Percentiles rank a stretch among this genome's conserved stretches.
phyloP scores from a whole-genome alignment of 2,888 invertebrate species.

The Mystacides longicornis region DNA sequence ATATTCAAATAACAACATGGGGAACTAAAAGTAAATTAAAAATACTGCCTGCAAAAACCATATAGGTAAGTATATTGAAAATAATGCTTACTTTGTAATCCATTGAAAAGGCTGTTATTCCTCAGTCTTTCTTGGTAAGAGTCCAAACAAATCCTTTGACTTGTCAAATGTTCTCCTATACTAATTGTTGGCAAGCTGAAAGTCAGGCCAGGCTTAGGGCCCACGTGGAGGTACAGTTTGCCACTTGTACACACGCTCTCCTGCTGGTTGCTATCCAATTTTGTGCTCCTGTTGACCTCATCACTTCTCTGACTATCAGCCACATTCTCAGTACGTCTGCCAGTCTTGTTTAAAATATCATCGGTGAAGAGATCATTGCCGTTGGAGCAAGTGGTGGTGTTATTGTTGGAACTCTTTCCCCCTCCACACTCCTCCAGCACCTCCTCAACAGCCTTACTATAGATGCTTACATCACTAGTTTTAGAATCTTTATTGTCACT shows the following conservation, averaged over 20 bases:
- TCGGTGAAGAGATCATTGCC: neutral
- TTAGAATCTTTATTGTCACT: neutral
- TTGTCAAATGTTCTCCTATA: conserved; percentile 69
- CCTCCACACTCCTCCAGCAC: neutral
- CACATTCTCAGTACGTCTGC: neutral
- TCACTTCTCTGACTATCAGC: neutral
- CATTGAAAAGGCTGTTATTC: conserved; percentile 40
- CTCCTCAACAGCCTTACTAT: neutral
- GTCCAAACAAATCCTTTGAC: conserved; percentile 68
- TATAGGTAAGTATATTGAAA: no score
- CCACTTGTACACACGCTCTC: neutral
- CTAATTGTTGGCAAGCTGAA: conserved; percentile 67
- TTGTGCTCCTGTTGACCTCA: neutral
- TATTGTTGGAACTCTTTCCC: neutral
- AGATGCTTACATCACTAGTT: neutral
- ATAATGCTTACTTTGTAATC: conserved; percentile 15
- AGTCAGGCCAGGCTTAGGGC: conserved; percentile 45
- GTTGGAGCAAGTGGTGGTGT: neutral
- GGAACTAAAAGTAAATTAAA: no score
- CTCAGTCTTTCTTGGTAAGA: conserved; percentile 69
- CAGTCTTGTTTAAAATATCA: neutral
- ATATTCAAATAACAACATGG: no score
- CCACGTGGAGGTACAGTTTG: conserved; percentile 22
- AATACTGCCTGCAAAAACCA: no score
- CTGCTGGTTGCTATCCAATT: neutral